These are phyloP conservation scores for Clarias pachynema DNA, from an alignment of 2,797 vertebrate genomes.

Conservation along the genomic window DNA sequence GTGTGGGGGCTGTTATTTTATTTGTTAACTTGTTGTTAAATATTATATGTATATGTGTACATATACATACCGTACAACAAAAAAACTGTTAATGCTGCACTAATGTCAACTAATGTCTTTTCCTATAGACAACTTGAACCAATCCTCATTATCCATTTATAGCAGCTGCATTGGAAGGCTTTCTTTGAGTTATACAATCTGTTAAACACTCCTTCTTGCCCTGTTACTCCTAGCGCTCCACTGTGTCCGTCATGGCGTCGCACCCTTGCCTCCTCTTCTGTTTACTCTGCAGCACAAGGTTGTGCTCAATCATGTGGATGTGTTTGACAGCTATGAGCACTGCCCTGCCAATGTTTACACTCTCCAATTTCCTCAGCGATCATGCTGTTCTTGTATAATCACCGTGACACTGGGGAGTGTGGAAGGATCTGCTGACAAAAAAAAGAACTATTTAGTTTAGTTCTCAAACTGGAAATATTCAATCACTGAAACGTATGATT, in stretches of 20 bases:
- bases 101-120: neutral
- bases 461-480: constrained; percentile 48
- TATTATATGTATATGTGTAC: too few species aligned
- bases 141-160: neutral
- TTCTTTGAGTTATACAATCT: constrained; percentile 46
- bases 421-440: constrained; percentile 42
- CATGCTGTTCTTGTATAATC: constrained; percentile 74
- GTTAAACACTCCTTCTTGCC: constrained; percentile 54
- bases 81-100: neutral
- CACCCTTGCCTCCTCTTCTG: constrained; percentile 66
- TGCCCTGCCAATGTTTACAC: constrained; percentile 77
- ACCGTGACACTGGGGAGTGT: constrained; percentile 60
- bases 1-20: too few species aligned
- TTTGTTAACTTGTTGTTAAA: too few species aligned
- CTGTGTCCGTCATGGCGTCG: constrained; percentile 52
- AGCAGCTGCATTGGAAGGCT: neutral
- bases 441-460: constrained; percentile 48
- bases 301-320: constrained; percentile 79
- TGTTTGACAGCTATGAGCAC: constrained; percentile 80
- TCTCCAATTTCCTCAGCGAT: constrained; percentile 70
- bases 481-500: constrained; percentile 31
- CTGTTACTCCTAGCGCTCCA: constrained; percentile 44
- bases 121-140: neutral
- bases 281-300: constrained; percentile 78
- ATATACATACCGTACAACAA: neutral